Evolutionary conservation across 2,797 vertebrate species (phyloP), one percentile per base, ranked within the genome.

Genomic region (Enteromius viviparus): DNA sequence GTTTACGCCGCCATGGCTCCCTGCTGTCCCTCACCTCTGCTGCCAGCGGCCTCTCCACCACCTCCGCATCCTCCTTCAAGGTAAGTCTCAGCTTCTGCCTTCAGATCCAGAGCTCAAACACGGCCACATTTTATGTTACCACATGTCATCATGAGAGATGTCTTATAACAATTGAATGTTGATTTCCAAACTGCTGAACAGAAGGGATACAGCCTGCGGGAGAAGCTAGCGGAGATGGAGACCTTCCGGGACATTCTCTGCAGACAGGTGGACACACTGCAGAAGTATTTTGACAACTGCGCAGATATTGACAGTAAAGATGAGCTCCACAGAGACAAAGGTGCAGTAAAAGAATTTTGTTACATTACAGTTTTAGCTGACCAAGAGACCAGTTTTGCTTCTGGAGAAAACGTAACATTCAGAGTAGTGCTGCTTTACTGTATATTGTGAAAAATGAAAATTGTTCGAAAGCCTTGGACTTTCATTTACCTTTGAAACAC

Each of bases 161-260:
- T 3, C 21, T 58, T 23, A 37, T 68, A 26, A 1, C 8, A n/a
- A 7, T 60, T 76, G 26, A 51, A 51, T 82, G 1, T 40, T 45
- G 0, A 2, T 21, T 81, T 69, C 1, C 53, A 26, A 81, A n/a
- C 55, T 42, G 12, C 34, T 80, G 55, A 77, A 66, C 93, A 99
- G 97, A 98, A 99, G 93, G 98, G 97, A 66, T 96, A 97, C 92
- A 97, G 97, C 91, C 94, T 99, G 87, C 96, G 96, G 15, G 97
- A 99, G 91, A 99, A 99, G 89, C 92, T 99, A 88, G 96, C 97
- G 62, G 98, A 99, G 94, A 99, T 99, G 97, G 98, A 98, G 93
- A 99, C 97, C 4, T 99, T 99, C 89, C 94, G 97, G 88, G 98
- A 99, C 88, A 99, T 99, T 91, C 92, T 99, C 51, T 99, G 98